These are phyloP conservation scores for Belonocnema kinseyi DNA, from an alignment of 1,140 invertebrate species.

Conservation along the genomic window DNA sequence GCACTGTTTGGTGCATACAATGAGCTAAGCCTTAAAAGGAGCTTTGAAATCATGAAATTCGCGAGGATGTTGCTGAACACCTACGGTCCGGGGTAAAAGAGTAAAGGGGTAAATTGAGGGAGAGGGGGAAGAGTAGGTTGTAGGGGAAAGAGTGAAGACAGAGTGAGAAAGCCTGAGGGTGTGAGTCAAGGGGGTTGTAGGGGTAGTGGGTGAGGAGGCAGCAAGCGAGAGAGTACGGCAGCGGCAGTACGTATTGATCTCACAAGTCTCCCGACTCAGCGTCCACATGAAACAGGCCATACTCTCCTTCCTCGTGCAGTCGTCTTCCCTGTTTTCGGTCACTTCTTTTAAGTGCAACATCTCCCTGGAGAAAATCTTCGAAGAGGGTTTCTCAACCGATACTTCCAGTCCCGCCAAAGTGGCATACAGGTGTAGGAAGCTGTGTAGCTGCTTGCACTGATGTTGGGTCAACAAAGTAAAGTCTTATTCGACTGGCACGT, in stretches of 20 bases:
- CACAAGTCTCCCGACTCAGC: conserved; percentile 53
- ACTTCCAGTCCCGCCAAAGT: conserved; percentile 15
- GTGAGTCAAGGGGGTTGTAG: conserved; percentile 6
- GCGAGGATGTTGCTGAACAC: conserved; percentile 10
- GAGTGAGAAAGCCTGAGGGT: conserved; percentile 15
- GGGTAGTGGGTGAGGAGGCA: conserved; percentile 34
- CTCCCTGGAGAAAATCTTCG: conserved; percentile 7
- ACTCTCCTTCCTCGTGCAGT: conserved; percentile 31
- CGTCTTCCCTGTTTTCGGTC: conserved; percentile 26
- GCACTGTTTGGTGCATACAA: conserved; percentile 12
- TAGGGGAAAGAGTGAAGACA: neutral
- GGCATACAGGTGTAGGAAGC: neutral
- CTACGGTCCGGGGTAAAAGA: neutral
- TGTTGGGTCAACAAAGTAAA: neutral
- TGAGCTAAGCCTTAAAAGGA: neutral
- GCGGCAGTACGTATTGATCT: conserved; percentile 63
- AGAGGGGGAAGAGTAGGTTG: conserved; percentile 15
- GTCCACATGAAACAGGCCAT: conserved; percentile 55
- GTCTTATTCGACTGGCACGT: neutral
- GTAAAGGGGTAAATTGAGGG: neutral
- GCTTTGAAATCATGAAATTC: conserved; percentile 5
- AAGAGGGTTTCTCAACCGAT: conserved; percentile 18
- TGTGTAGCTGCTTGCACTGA: neutral
- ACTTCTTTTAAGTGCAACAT: conserved; percentile 24
- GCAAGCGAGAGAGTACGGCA: conserved; percentile 46